Percentiles rank a stretch among this genome's conserved stretches.
Evolutionary conservation across 2,888 invertebrate genomes (phyloP).

Genomic region (Notocelia uddmanniana): DNA sequence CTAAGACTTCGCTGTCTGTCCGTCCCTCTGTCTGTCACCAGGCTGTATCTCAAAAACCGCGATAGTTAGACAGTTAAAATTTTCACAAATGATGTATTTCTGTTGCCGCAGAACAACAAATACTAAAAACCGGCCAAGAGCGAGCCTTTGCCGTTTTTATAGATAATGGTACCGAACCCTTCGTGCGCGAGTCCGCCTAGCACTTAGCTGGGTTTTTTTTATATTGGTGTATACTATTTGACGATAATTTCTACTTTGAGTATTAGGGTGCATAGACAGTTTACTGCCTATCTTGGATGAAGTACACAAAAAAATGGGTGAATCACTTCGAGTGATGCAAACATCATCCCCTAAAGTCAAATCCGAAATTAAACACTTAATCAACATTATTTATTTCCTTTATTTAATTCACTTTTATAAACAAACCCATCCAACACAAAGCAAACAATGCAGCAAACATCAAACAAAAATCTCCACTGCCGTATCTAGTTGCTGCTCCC

Average conservation of each 20-base stretch:
- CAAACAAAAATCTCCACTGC: conserved; percentile 41
- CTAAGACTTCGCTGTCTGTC: no score
- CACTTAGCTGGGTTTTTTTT: no score
- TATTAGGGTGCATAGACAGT: background rate
- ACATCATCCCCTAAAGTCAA: conserved; percentile 12
- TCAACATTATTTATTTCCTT: conserved; percentile 35
- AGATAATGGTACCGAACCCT: no score
- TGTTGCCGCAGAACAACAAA: no score
- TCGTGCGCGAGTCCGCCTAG: no score
- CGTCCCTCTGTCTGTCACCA: no score
- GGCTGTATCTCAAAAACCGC: no score
- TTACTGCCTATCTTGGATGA: background rate
- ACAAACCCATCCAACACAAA: conserved; percentile 35
- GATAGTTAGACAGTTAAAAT: no score
- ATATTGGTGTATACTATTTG: background rate
- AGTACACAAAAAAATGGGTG: background rate
- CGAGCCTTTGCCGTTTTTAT: no score
- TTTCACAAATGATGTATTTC: no score
- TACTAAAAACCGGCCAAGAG: no score
- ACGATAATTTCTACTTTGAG: background rate
- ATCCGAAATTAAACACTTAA: conserved; percentile 27
- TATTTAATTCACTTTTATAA: conserved; percentile 34
- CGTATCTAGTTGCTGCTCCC: conserved; percentile 40
- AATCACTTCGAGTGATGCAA: background rate
- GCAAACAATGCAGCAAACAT: conserved; percentile 42